These are phyloP conservation scores for Parotia lawesii DNA, from an alignment of 2,113 vertebrate genomes.

Conservation along the genomic window DNA sequence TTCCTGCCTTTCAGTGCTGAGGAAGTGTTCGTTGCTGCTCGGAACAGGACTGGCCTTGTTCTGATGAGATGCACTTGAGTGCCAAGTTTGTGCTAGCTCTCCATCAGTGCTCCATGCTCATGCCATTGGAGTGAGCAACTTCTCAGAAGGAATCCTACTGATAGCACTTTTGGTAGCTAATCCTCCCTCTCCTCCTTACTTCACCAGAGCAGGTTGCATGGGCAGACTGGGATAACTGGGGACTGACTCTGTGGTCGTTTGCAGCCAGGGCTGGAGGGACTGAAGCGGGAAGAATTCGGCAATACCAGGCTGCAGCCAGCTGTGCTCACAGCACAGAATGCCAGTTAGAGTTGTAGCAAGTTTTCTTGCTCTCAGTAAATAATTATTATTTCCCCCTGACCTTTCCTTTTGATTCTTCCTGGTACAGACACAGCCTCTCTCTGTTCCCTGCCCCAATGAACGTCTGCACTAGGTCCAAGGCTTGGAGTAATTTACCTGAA, in stretches of 20 bases:
- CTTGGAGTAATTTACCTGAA: constrained; percentile 83
- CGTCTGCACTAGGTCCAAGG: constrained; percentile 79
- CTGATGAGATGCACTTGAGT: neutral
- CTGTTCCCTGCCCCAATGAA: constrained; percentile 81
- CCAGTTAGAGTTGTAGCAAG: neutral
- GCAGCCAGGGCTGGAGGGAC: neutral
- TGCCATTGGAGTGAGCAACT: neutral
- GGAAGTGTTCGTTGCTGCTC: neutral
- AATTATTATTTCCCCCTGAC: constrained; percentile 38
- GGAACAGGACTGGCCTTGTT: constrained; percentile 13
- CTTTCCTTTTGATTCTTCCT: constrained; percentile 62
- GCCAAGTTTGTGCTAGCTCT: constrained; percentile 13
- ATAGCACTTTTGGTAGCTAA: neutral
- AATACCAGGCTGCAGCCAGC: constrained; percentile 5
- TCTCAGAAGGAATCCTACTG: constrained; percentile 27
- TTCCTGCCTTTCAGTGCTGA: neutral
- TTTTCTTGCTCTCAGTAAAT: constrained; percentile 13
- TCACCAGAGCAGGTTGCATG: neutral
- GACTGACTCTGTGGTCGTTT: neutral
- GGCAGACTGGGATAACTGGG: neutral
- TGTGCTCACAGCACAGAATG: neutral
- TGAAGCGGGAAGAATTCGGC: neutral
- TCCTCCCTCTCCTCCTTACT: neutral
- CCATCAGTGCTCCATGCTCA: neutral
- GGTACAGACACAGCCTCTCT: constrained; percentile 73